Evolutionary conservation across 1,140 invertebrate species (phyloP).

Genomic region (Propsilocerus akamusi): DNA sequence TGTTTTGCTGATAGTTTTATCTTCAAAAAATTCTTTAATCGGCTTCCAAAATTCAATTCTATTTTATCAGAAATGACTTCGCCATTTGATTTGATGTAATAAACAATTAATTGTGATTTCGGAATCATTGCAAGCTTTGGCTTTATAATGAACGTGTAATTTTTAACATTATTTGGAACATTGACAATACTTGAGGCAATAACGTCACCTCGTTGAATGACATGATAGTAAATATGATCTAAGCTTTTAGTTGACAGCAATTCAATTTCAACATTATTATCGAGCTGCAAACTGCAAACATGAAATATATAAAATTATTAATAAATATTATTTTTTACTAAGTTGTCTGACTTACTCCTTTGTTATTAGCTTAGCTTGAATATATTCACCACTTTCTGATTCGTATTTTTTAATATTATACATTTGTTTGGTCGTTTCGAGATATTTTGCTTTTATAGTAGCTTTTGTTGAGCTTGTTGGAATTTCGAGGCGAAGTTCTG

Average conservation of each 20-base stretch:
- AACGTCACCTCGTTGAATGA: not conserved
- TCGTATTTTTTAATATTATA: slow-evolving; percentile 53
- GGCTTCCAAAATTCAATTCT: not conserved
- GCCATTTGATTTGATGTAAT: not conserved
- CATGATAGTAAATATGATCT: not conserved
- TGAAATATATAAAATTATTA: not conserved
- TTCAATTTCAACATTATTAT: not conserved
- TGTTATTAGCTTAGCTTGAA: slow-evolving; percentile 52
- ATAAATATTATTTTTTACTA: not conserved
- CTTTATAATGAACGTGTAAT: slow-evolving; percentile 6
- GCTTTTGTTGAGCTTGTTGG: not conserved
- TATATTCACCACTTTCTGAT: slow-evolving; percentile 49
- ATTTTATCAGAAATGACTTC: not conserved
- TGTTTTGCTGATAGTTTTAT: slow-evolving; percentile 30
- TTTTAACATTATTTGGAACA: slow-evolving; percentile 31
- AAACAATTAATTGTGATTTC: not conserved
- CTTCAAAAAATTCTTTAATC: slow-evolving; percentile 5
- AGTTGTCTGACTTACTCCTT: slow-evolving; percentile 23
- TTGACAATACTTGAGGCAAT: not conserved
- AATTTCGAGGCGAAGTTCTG: not conserved
- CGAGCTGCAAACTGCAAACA: not conserved
- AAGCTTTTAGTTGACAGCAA: not conserved
- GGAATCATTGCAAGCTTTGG: slow-evolving; percentile 4
- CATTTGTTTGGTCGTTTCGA: slow-evolving; percentile 39
- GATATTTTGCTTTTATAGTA: slow-evolving; percentile 30